A percentile compares a stretch with the other conserved stretches of the same genome.
phyloP scores from a whole-genome alignment of 2,888 invertebrate genomes.

The Poecilobothrus nobilitatus region DNA sequence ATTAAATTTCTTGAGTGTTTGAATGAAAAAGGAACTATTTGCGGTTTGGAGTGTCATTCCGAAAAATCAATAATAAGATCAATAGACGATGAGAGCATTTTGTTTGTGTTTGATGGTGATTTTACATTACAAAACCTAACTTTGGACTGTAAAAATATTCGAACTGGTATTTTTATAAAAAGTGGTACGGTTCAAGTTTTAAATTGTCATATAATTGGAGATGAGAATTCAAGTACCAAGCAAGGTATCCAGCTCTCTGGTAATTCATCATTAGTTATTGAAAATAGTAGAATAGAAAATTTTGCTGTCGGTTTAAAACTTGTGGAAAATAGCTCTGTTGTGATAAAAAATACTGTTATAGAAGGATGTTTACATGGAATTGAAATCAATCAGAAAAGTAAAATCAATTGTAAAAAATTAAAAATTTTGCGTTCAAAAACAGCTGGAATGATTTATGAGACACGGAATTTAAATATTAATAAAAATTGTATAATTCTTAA shows the following conservation, averaged over 20 bases:
- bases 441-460: slow-evolving; percentile 48
- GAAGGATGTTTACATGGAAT: slow-evolving; percentile 34
- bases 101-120: slow-evolving; percentile 49
- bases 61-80: slow-evolving; percentile 34
- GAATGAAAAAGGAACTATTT: slow-evolving; percentile 45
- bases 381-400: slow-evolving; percentile 34
- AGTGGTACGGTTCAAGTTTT: slow-evolving; percentile 45
- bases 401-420: slow-evolving; percentile 44
- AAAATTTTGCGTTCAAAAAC: slow-evolving; percentile 44
- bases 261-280: slow-evolving; percentile 40
- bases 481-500: slow-evolving; percentile 24
- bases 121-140: slow-evolving; percentile 49
- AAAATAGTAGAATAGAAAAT: slow-evolving; percentile 46
- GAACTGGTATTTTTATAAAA: slow-evolving; percentile 47
- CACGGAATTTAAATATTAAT: slow-evolving; percentile 27
- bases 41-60: slow-evolving; percentile 27
- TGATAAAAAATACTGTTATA: slow-evolving; percentile 30
- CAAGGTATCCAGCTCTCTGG: slow-evolving; percentile 48
- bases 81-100: slow-evolving; percentile 46
- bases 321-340: slow-evolving; percentile 41
- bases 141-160: slow-evolving; percentile 47
- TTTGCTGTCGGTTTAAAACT: slow-evolving; percentile 49
- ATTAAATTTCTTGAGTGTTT: slow-evolving; percentile 48
- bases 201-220: slow-evolving; percentile 48
- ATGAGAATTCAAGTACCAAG: slow-evolving; percentile 47